Evolutionary conservation across 2,888 invertebrate species (phyloP).

Genomic region (Liopterus haemorrhoidalis): DNA sequence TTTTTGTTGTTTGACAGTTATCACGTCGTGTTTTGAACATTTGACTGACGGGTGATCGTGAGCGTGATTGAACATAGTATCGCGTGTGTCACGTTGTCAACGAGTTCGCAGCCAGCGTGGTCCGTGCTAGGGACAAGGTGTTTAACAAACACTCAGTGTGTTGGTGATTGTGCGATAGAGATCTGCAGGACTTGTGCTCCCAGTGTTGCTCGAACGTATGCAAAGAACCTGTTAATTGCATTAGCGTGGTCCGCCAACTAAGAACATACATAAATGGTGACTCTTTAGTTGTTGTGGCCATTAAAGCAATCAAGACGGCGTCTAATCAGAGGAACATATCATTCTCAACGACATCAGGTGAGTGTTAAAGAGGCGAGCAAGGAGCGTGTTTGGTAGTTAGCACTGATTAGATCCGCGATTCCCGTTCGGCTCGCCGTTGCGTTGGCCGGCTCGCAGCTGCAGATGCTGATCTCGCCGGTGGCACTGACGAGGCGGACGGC

Average conservation of each 20-base stretch:
- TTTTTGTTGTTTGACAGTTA: not conserved
- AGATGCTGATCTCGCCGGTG: not conserved
- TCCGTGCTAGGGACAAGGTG: no score
- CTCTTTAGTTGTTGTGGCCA: not conserved
- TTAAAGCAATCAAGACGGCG: conserved; percentile 49
- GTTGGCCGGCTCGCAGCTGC: not conserved
- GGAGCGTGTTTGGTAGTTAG: no score
- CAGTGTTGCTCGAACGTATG: not conserved
- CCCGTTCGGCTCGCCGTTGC: not conserved
- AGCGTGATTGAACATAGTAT: no score
- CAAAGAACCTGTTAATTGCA: not conserved
- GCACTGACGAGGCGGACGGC: conserved; percentile 1
- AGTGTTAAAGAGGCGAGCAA: no score
- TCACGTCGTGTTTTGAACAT: no score
- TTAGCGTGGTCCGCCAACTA: no score
- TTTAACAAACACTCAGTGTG: not conserved
- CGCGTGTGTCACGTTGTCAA: no score
- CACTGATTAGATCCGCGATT: no score
- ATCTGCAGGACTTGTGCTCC: not conserved
- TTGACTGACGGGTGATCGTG: no score
- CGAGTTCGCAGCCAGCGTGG: no score
- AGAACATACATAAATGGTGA: no score
- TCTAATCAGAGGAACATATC: conserved; percentile 55
- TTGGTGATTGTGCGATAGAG: not conserved
- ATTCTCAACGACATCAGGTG: conserved; percentile 55